These are phyloP conservation scores for Cololabis saira DNA, from an alignment of 2,113 vertebrate species.

Conservation along the genomic window DNA sequence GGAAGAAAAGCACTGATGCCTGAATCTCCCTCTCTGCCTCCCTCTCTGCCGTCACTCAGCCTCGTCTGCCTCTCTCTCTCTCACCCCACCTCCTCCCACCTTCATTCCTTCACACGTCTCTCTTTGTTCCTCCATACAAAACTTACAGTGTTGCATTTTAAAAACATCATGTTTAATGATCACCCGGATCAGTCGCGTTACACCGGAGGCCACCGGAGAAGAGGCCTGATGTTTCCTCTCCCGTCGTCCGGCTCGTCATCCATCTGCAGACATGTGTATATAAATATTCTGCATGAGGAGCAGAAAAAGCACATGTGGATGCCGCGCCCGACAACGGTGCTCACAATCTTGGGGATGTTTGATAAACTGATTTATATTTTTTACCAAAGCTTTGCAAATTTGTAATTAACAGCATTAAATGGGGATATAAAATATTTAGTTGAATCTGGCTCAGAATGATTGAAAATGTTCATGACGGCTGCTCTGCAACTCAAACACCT, in stretches of 20 bases:
- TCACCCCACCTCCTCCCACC: slow-evolving; percentile 1
- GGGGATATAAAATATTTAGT: too few relatives aligned
- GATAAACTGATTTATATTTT: too few relatives aligned
- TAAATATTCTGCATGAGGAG: slow-evolving; percentile 37
- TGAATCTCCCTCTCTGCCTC: slow-evolving; percentile 75
- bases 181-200: slow-evolving; percentile 16
- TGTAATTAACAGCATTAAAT: too few relatives aligned
- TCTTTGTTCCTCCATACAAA: slow-evolving; percentile 64
- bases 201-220: slow-evolving; percentile 31
- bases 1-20: slow-evolving; percentile 90
- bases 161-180: slow-evolving; percentile 52
- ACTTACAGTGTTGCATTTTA: slow-evolving; percentile 50
- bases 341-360: too few relatives aligned
- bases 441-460: too few relatives aligned
- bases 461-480: too few relatives aligned
- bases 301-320: slow-evolving; percentile 6
- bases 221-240: slow-evolving; percentile 52
- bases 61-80: slow-evolving; percentile 37
- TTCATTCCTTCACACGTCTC: slow-evolving; percentile 60
- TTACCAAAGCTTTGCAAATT: too few relatives aligned
- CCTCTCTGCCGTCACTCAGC: slow-evolving; percentile 46
- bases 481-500: too few relatives aligned
- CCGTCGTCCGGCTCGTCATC: slow-evolving; percentile 44
- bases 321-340: neutral
- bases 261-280: slow-evolving; percentile 17